phyloP scores from a whole-genome alignment of 2,888 invertebrate species.

The Nematopogon swammerdamellus region DNA sequence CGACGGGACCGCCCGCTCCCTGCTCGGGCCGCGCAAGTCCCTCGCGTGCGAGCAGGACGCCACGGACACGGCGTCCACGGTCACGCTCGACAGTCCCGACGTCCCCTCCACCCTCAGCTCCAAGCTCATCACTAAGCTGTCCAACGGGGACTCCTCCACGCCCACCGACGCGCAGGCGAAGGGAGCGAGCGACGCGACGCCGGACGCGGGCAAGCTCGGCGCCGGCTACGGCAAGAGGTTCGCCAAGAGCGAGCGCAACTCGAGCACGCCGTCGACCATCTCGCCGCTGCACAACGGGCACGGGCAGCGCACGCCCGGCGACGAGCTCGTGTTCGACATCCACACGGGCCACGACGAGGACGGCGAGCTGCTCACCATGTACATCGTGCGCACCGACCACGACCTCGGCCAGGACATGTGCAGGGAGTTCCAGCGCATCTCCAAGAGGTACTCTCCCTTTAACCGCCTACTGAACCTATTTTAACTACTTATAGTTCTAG shows the following conservation, averaged over 20 bases:
- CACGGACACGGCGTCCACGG: conserved; percentile 37
- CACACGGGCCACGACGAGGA: conserved; percentile 44
- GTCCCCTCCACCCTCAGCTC: conserved; percentile 31
- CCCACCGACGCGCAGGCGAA: conserved; percentile 27
- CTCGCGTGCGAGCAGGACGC: too few species aligned
- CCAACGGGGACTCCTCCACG: conserved; percentile 46
- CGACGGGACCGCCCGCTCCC: conserved; percentile 24
- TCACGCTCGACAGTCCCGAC: conserved; percentile 31
- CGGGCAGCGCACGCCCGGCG: conserved; percentile 32
- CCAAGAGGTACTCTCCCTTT: conserved; percentile 34
- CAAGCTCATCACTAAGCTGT: conserved; percentile 43
- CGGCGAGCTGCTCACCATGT: conserved; percentile 41
- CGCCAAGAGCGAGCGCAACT: conserved; percentile 24
- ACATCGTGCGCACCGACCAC: conserved; percentile 42
- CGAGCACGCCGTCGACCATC: conserved; percentile 41
- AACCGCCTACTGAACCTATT: too few species aligned
- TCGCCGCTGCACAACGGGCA: conserved; percentile 49
- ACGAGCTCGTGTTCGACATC: conserved; percentile 41
- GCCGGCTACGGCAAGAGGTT: too few species aligned
- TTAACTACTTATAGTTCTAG: too few species aligned
- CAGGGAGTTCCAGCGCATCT: conserved; percentile 45
- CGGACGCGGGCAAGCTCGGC: conserved; percentile 31
- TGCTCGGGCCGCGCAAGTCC: conserved; percentile 6
- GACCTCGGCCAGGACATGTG: conserved; percentile 48
- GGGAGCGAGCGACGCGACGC: conserved; percentile 34